Base-by-base conservation (phyloP, 2,113 vertebrate genomes). In the Stercorarius parasiticus region DNA sequence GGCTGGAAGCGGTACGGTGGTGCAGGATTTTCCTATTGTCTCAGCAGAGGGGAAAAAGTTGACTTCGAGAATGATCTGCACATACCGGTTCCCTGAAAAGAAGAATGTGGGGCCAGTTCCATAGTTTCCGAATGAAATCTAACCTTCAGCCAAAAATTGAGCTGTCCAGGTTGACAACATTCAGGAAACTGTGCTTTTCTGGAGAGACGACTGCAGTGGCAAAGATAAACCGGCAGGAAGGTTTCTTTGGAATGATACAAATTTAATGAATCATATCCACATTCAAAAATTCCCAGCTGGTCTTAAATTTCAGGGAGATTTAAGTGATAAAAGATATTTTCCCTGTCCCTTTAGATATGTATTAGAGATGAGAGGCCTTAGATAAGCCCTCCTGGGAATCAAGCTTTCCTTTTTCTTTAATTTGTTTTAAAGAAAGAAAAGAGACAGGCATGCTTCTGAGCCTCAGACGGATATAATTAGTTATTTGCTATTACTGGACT, bases 221-320 rank as follows among this genome's bases (percentile, higher is more conserved):
- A 97, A 97, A 98, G 98, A 98, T 97, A 98, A 98, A 98, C 97
- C 91, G 93, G 95, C 98, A 98, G 98, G 98, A 98, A 98, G 98
- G 97, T 98, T 98, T 98, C 98, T 98, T 98, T 98, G 98, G 98
- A 98, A 98, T 98, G 98, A 98, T 98, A 96, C 87, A 96, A 98
- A 98, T 98, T 98, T 98, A 98, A 98, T 98, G 98, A 98, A 98
- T 98, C 98, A 98, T 98, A 96, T 96, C 93, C 97, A 95, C 95
- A 92, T 97, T 83, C 97, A 98, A 98, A 97, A 98, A 98, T 92
- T 98, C 98, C 98, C 98, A 98, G 98, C 98, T 98, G 98, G 98
- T 98, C 98, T 98, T 98, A 98, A 98, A 98, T 98, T 98, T 98
- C 98, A 98, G 98, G 98, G 98, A 98, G 98, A 98, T 98, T 98